These are phyloP conservation scores for Halictus quadricinctus DNA, from an alignment of 2,888 invertebrate genomes.

Conservation along the genomic window DNA sequence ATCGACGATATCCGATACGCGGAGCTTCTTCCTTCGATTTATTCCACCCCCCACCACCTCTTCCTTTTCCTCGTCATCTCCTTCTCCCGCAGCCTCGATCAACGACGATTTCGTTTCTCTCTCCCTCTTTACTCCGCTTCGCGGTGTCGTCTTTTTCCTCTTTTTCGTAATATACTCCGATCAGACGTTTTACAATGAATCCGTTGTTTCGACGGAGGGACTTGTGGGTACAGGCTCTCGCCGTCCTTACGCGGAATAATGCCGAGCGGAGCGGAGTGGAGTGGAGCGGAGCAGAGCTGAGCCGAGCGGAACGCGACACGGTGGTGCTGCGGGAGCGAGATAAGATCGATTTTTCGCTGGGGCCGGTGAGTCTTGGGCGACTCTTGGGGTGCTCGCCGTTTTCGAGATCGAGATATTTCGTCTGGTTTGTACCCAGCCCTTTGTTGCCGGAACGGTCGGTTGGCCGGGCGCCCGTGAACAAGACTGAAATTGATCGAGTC, in stretches of 20 bases:
- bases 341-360: background rate
- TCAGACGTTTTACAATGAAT: slow-evolving; percentile 57
- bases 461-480: background rate
- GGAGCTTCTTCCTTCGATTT: slow-evolving; percentile 64
- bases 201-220: slow-evolving; percentile 39
- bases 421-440: background rate
- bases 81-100: background rate
- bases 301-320: background rate
- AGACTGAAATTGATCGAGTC: background rate
- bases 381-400: background rate
- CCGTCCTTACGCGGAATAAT: slow-evolving; percentile 9
- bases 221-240: background rate
- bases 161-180: slow-evolving; percentile 47
- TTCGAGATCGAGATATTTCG: slow-evolving; percentile 5
- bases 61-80: background rate
- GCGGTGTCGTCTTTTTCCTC: background rate
- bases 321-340: background rate
- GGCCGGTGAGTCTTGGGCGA: background rate
- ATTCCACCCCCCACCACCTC: slow-evolving; percentile 38
- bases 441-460: slow-evolving; percentile 1
- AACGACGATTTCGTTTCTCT: background rate
- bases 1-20: slow-evolving; percentile 68
- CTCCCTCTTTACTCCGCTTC: background rate
- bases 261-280: background rate
- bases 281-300: background rate